phyloP scores from a whole-genome alignment of 1,140 invertebrate genomes.

The Brachionus koreanus region DNA sequence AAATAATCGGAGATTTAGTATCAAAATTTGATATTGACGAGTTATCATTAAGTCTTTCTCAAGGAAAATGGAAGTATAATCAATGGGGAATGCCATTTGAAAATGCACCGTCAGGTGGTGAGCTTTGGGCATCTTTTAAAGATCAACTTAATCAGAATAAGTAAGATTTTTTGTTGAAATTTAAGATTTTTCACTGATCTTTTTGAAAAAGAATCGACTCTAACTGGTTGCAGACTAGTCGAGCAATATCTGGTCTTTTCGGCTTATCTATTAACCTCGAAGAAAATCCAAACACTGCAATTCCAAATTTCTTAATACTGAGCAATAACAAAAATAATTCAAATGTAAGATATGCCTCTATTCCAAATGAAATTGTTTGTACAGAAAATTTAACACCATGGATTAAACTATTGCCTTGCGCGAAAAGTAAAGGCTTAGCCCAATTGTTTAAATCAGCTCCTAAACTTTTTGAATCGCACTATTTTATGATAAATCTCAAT shows the following conservation, averaged over 20 bases:
- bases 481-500: constrained; percentile 83
- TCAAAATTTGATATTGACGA: constrained; percentile 77
- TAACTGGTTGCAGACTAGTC: constrained; percentile 20
- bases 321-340: background rate
- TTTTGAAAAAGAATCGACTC: background rate
- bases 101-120: constrained; percentile 82
- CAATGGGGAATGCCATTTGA: constrained; percentile 83
- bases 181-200: background rate
- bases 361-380: constrained; percentile 91
- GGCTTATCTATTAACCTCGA: constrained; percentile 21
- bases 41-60: constrained; percentile 81
- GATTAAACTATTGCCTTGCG: constrained; percentile 89
- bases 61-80: constrained; percentile 85
- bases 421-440: constrained; percentile 51
- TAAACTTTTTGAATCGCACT: constrained; percentile 84
- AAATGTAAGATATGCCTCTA: constrained; percentile 72
- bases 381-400: constrained; percentile 96
- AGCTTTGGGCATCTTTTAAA: constrained; percentile 86
- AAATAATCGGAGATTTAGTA: constrained; percentile 83
- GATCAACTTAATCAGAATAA: constrained; percentile 55
- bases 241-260: constrained; percentile 40
- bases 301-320: background rate
- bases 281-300: constrained; percentile 17
- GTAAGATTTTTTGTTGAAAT: constrained; percentile 52
- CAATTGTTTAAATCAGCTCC: constrained; percentile 81